Base-by-base conservation (phyloP, 2,797 vertebrate species). In the Vultur gryphus region DNA sequence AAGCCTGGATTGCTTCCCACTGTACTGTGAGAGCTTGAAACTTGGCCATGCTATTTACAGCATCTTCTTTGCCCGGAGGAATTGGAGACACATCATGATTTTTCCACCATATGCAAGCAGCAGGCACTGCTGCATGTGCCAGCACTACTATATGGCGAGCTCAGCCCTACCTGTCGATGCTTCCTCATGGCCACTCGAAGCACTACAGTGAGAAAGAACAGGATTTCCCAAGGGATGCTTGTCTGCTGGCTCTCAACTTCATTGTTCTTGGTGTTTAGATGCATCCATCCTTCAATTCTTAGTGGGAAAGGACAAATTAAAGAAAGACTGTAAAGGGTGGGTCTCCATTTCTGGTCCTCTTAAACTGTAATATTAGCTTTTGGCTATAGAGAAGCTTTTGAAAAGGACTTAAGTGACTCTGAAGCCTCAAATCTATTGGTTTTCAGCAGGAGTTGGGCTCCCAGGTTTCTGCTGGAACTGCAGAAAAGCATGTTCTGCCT, bases 31-130 rank as follows among this genome's bases (percentile, higher is more conserved):
- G 95, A 91, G 91, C 84, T 88, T 90, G 95, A 95, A 96, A 92
- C 84, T 80, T 14, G 72, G 96, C 97, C 91, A 70, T 33, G 71
- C 92, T 96, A 90, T 97, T 96, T 93, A 76, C 87, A 62, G 95
- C 89, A 76, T 90, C 91, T 52, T 69, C 91, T 81, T 16, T 70
- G 91, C 93, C 92, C 20, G n/a, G 9, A 48, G 95, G 90, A 65
- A 13, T 2, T 84, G 90, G 65, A 96, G 96, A 7, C 7, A 3
- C 91, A 72, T 72, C 75, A 11, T 73, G 76, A 25, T 77, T 72
- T 89, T 55, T 82, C 66, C 65, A 77, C 11, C 83, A 48, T 57
- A 17, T n/a, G 80, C 48, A 49, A 73, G 83, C 86, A 77, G 77
- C 91, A 81, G 90, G 71, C 86, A 5, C 31, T 20, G 55, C 75